Percentiles rank a stretch among this genome's conserved stretches.
Conservation (phyloP, 2,888 invertebrate species). For the Alloscopus bannaensis region DNA sequence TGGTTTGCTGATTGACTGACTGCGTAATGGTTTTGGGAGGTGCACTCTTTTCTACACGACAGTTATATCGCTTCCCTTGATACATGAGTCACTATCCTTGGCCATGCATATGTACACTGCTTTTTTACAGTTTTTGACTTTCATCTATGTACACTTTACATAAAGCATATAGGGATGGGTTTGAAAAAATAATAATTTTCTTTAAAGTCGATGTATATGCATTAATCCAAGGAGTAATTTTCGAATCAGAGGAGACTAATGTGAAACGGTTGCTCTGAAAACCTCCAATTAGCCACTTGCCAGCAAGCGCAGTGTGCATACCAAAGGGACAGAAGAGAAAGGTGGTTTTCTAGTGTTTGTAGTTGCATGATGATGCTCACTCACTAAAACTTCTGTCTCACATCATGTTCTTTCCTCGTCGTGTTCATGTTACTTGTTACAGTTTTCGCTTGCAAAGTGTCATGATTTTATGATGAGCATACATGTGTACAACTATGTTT, state of each 20-base stretch:
- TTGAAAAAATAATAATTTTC: no score
- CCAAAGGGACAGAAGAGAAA: slow-evolving; percentile 14
- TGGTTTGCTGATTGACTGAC: slow-evolving; percentile 24
- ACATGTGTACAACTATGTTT: no score
- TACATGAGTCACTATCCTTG: not conserved
- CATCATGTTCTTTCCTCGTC: no score
- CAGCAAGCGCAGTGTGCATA: slow-evolving; percentile 3
- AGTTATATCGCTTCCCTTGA: slow-evolving; percentile 1
- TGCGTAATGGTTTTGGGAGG: slow-evolving; percentile 27
- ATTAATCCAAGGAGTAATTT: slow-evolving; percentile 10
- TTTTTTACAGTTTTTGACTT: not conserved
- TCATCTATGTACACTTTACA: not conserved
- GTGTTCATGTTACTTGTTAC: no score
- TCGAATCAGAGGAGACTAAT: not conserved
- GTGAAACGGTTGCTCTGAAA: slow-evolving; percentile 25
- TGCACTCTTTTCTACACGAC: slow-evolving; percentile 22
- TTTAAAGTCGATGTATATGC: no score
- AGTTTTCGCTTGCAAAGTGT: no score
- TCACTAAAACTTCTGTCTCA: no score
- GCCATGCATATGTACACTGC: slow-evolving; percentile 1
- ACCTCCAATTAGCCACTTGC: slow-evolving; percentile 26
- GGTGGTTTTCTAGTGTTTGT: no score
- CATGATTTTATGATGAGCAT: no score
- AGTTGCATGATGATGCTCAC: no score
- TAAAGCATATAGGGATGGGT: no score